These are phyloP conservation scores for Anhinga anhinga DNA, from an alignment of 2,113 vertebrate species.

Conservation along the genomic window DNA sequence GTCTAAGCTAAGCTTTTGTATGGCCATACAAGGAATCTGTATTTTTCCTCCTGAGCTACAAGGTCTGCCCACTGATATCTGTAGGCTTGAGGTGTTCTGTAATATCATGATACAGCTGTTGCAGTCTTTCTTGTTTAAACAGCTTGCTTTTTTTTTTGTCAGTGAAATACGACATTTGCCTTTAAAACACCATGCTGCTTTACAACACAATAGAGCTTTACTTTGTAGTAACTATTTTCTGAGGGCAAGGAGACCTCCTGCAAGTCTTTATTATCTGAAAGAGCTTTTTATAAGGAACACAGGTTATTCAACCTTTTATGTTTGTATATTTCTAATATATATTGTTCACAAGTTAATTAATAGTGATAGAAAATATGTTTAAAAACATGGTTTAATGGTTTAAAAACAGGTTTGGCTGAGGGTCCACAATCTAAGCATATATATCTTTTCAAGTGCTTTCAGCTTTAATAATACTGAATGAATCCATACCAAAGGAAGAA, in stretches of 20 bases:
- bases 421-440: neutral
- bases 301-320: neutral
- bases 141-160: neutral
- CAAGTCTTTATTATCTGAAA: neutral
- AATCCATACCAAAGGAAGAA: neutral
- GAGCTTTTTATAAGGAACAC: neutral
- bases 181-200: neutral
- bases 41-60: neutral
- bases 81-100: neutral
- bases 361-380: neutral
- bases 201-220: neutral
- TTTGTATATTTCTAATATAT: neutral
- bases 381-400: neutral
- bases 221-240: neutral
- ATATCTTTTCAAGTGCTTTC: neutral
- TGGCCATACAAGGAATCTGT: neutral
- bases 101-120: neutral
- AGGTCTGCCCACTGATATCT: neutral
- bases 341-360: neutral
- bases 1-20: neutral
- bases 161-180: neutral
- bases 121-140: neutral
- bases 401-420: neutral
- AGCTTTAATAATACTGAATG: neutral
- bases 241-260: neutral